A percentile compares a stretch with the other conserved stretches of the same genome.
Conservation (phyloP, 2,888 invertebrate species). For the Leptinotarsa juncta region DNA sequence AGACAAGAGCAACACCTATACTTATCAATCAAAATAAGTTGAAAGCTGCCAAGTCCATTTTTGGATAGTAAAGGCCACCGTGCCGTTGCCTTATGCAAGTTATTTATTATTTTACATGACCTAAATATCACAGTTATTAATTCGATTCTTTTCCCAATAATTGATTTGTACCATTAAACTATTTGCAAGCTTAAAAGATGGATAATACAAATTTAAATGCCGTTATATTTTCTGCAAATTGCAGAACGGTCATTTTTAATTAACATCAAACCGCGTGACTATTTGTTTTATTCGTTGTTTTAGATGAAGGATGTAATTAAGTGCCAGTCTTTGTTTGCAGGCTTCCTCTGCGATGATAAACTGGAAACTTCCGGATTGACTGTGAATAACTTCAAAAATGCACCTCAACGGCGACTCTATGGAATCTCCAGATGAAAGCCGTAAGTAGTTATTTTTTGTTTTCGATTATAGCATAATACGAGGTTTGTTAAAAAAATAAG, state of each 20-base stretch:
- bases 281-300: background rate
- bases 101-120: conserved; percentile 34
- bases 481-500: background rate
- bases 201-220: too few relatives aligned
- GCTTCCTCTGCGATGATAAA: conserved; percentile 23
- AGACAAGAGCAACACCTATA: conserved; percentile 1
- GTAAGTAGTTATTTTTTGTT: conserved; percentile 52
- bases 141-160: conserved; percentile 21
- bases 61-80: conserved; percentile 34
- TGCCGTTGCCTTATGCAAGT: conserved; percentile 30
- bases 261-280: background rate
- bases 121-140: conserved; percentile 31
- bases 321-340: conserved; percentile 25
- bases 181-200: too few relatives aligned
- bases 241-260: too few relatives aligned
- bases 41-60: conserved; percentile 36
- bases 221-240: too few relatives aligned
- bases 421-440: conserved; percentile 62
- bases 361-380: conserved; percentile 13
- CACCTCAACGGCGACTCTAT: conserved; percentile 62
- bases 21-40: conserved; percentile 8
- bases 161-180: background rate
- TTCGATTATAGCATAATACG: background rate
- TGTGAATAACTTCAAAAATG: conserved; percentile 49
- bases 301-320: background rate